Base-by-base conservation (phyloP, 2,888 invertebrate species). In the Lomographa bimaculata region DNA sequence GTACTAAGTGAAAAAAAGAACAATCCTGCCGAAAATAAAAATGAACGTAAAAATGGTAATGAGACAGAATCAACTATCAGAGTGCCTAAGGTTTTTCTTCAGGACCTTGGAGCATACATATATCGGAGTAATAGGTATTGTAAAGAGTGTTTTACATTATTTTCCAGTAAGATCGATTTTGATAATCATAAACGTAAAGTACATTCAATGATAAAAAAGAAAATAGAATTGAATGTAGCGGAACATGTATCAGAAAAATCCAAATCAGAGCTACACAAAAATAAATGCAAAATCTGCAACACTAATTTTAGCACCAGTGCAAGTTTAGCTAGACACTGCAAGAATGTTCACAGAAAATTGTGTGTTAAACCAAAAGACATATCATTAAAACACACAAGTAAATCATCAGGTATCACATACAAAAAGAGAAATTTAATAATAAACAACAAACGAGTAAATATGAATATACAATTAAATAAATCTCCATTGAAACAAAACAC, bases 101-200 rank as follows among this genome's bases (percentile, higher is more conserved):
- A 64, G 45, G 67, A 80, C 52, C 39, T 79, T 21, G 55, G 54
- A 11, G 32, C 46, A 6, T 71, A 65, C 47, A 64, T 84, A 40
- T 48, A 57, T 20, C 60, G 36, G 16, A 71, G 71, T 53, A 57
- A 51, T n/a, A 64, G 64, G 41, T 85, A 67, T 56, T 85, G 84
- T 56, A 50, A 57, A 37, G 24, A 44, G 10, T 85, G 84, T 56
- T 46, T 45, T n/a, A 81, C 68, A 49, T 59, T 82, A 12, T 85
- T 82, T 61, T 61, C 77, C 18, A 59, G 57, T 29, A 49, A 35
- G 37, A 12, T 37, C 1, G 35, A 35, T 11, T 56, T 62, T 18
- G 36, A 51, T 6, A 20, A 19, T 28, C 80, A 81, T 50, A 41
- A 43, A 4, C 37, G 46, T 12, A 43, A 29, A 32, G 8, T 25